Evolutionary conservation across 2,797 vertebrate genomes (phyloP), one percentile per base, ranked within the genome.

Genomic region (Periparus ater): DNA sequence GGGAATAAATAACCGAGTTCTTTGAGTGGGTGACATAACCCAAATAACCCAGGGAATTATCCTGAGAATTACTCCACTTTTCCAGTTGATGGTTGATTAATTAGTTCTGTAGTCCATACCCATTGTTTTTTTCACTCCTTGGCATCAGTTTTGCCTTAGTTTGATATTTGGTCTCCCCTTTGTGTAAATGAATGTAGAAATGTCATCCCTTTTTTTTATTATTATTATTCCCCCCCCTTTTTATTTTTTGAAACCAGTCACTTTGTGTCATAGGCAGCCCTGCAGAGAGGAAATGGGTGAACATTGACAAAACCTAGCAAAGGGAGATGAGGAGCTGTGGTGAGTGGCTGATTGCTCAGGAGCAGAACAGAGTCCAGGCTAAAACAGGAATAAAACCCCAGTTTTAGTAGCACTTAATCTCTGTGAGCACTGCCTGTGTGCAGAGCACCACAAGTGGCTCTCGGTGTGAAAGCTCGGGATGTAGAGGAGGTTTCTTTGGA

Each of bases 181-280:
- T 48, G 8, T 44, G 20, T 23, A 50, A 60, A 34, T 32, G 20
- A 40, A 53, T 38, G 2, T 62, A 10, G 34, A 67, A 67, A 17
- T n/a, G 18, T 58, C 10, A 27, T 62, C 45, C 9, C 2, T 21
- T 68, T 22, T 2, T 27, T 27, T 9, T 42, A 42, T 42, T 42
- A 42, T 27, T 27, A 9, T 11, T 29, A 18, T 27, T 12, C 0
- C 0, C 6, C 5, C 2, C 2, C 3, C 1, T 2, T 13, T 25
- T 9, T 8, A 4, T 7, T 26, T 8, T 21, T 53, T 50, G 4
- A 1, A 5, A 10, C 34, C 36, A 17, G 3, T 66, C 36, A 7
- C 20, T 34, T 3, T 26, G 13, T 63, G 13, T 5, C 40, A 19
- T 7, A 36, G 54, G 15, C 25, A 61, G 38, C 50, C 20, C 6